Evolutionary conservation across 2,797 vertebrate species (phyloP).

Genomic region (Phrynocephalus guinanensis): DNA sequence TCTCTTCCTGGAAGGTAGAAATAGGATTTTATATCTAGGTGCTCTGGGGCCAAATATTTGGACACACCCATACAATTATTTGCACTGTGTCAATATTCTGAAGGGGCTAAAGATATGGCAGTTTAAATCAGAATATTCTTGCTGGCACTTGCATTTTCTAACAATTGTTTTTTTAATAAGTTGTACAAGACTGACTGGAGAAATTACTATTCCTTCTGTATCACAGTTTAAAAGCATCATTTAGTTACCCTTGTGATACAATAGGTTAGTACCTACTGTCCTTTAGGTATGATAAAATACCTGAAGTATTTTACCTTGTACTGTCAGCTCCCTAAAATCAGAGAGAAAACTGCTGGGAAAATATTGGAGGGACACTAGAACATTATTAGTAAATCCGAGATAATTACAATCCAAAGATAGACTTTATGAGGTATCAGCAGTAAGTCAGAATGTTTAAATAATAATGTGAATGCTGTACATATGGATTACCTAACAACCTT

Average conservation of each 20-base stretch:
- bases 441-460: background rate
- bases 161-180: too few species aligned
- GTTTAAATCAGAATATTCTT: background rate
- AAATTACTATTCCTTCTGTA: too few species aligned
- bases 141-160: background rate
- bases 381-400: background rate
- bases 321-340: background rate
- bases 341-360: background rate
- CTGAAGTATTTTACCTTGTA: background rate
- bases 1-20: background rate
- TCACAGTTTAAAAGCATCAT: background rate
- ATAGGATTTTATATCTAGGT: background rate
- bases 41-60: background rate
- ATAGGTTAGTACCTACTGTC: background rate
- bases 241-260: background rate
- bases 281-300: background rate
- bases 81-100: too few species aligned
- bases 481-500: background rate
- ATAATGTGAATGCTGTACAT: background rate
- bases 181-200: background rate
- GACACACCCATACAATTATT: too few species aligned
- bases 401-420: background rate
- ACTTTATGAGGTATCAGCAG: background rate
- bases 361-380: background rate
- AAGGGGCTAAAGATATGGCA: background rate